A percentile compares a stretch with the other conserved stretches of the same genome.
These are phyloP conservation scores for Mirza zaza DNA, from an alignment of 2,113 vertebrate genomes.

Conservation along the genomic window DNA sequence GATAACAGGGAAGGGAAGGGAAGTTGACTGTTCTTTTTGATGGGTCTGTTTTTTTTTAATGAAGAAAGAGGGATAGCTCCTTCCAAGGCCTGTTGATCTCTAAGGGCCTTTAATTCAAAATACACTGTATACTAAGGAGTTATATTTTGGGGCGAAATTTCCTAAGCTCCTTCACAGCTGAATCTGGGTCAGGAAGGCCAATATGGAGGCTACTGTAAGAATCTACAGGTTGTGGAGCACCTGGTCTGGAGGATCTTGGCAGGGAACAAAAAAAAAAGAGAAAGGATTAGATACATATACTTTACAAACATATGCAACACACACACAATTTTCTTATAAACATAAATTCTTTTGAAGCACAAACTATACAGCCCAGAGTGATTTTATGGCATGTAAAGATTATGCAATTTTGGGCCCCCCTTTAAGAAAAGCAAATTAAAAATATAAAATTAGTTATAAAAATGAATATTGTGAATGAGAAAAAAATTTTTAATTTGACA, in stretches of 20 bases:
- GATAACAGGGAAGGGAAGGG: too few relatives aligned
- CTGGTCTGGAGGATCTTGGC: not conserved
- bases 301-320: not conserved
- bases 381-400: not conserved
- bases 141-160: too few relatives aligned
- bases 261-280: too few relatives aligned
- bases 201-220: not conserved
- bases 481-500: not conserved
- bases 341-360: not conserved
- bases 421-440: not conserved
- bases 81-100: too few relatives aligned
- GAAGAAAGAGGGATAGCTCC: too few relatives aligned
- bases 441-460: not conserved
- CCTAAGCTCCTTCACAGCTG: too few relatives aligned
- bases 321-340: not conserved
- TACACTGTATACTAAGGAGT: too few relatives aligned
- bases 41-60: too few relatives aligned
- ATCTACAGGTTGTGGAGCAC: not conserved
- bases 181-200: not conserved
- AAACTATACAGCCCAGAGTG: not conserved
- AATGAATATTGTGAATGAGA: not conserved
- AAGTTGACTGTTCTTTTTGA: too few relatives aligned
- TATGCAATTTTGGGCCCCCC: not conserved
- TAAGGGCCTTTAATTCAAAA: too few relatives aligned
- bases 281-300: too few relatives aligned